Evolutionary conservation across 2,797 vertebrate genomes (phyloP), one percentile per base, ranked within the genome.

Genomic region (Mus spretus): DNA sequence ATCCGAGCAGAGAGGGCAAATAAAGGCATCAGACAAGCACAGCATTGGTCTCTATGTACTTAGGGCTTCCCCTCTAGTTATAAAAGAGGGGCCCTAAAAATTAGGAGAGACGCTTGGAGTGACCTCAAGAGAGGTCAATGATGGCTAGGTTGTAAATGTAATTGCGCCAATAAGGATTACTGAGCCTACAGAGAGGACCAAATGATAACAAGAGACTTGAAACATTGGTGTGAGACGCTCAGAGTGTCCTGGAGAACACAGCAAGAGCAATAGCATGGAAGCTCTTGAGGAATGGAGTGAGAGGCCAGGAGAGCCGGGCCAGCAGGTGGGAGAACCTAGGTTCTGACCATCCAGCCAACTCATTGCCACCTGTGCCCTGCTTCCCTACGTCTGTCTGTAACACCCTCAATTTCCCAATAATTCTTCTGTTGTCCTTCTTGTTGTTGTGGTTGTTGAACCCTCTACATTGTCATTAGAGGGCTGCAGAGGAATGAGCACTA

Each of bases 81-180:
- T 53, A 61, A 92, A 82, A 91, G 12, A 0, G 74, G 88, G 79
- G 57, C 85, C 90, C 82, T 72, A 50, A 88, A 85, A 94, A 28
- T 85, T 55, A 94, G 91, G 85, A 93, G 81, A 92, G 77, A 44
- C 61, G 70, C 65, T 86, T 89, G 47, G 34, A 72, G 67, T 15
- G n/a, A 87, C 89, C 97, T 90, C 65, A 78, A 91, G 95, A 96
- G 70, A 67, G 86, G 70, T 37, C 80, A 53, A 53, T 24, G 72
- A 79, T 67, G 92, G 83, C 77, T 40, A 40, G 8, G 53, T 53
- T 80, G 80, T 94, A 97, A 96, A 91, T n/a, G 44, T 78, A 88
- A 90, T 59, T 79, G 19, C 65, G 44, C 57, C 92, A 79, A 85
- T 88, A 1, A n/a, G 75, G 65, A 78, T 61, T 81, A 47, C 59